Evolutionary conservation across 1,140 invertebrate species (phyloP).

Genomic region (Archivesica marissinica): DNA sequence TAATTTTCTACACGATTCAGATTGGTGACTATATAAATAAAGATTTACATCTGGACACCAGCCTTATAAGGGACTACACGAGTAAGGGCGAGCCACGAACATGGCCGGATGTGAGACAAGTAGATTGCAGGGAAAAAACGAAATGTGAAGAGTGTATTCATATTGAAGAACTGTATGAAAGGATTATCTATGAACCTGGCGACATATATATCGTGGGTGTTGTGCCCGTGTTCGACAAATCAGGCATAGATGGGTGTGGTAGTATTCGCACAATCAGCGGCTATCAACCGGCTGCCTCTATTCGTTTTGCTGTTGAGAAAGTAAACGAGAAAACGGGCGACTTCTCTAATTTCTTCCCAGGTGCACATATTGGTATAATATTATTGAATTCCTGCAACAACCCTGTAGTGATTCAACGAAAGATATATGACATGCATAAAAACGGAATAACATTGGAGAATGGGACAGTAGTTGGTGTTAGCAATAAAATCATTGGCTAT

Average conservation of each 20-base stretch:
- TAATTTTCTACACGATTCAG: too few species aligned
- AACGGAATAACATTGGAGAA: slow-evolving; percentile 38
- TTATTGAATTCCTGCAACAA: slow-evolving; percentile 60
- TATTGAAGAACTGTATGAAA: slow-evolving; percentile 37
- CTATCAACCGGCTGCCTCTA: slow-evolving; percentile 15
- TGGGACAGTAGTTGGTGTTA: slow-evolving; percentile 33
- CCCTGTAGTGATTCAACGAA: slow-evolving; percentile 36
- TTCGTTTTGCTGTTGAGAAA: slow-evolving; percentile 1
- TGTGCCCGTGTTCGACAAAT: background rate
- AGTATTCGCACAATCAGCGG: background rate
- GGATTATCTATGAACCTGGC: slow-evolving; percentile 36
- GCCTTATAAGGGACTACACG: background rate
- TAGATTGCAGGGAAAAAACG: background rate
- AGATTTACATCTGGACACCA: background rate
- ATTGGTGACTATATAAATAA: background rate
- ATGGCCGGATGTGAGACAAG: slow-evolving; percentile 29
- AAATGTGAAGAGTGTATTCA: slow-evolving; percentile 34
- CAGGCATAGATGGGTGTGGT: slow-evolving; percentile 11
- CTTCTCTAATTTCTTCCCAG: background rate
- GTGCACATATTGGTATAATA: slow-evolving; percentile 38
- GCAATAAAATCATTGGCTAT: slow-evolving; percentile 57
- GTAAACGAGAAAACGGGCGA: background rate
- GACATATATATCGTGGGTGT: slow-evolving; percentile 60
- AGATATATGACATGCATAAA: slow-evolving; percentile 45
- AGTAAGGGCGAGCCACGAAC: background rate